Base-by-base conservation (phyloP, 2,113 vertebrate genomes). In the Pholis gunnellus region DNA sequence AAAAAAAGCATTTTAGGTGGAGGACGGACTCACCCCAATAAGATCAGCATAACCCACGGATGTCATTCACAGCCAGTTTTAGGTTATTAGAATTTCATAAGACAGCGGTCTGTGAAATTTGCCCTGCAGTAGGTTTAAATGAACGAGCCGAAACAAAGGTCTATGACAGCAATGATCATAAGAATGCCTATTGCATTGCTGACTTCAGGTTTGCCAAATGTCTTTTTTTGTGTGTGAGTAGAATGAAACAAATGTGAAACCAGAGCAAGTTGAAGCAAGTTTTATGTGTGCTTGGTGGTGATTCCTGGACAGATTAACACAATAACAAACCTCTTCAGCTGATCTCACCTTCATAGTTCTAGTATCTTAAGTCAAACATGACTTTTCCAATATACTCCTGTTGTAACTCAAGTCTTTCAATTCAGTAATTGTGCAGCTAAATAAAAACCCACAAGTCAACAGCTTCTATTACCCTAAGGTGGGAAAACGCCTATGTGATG, bases 361-460 rank as follows among this genome's bases (percentile, higher is more conserved):
- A 10, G 4, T 44, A 7, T n/a, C 6, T 44, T 13, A 40, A 20
- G 5, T 57, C 27, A n/a, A 50, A 31, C 9, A 6, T 59, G 20
- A 40, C 25, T 42, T 25, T 61, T 65, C 27, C 56, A 63, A 22
- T 52, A 74, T 59, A 46, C 2, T 27, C 64, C 11, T 69, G 56
- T 2, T 5, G 52, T 66, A 57, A n/a, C n/a, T n/a, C n/a, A 78
- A 29, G 57, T 9, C 3, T 27, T 44, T 22, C 46, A 9, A 52
- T 52, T 70, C 5, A 52, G 36, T 73, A 27, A 42, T 76, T 85
- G 25, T 65, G 75, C n/a, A 81, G 42, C 15, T 11, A 31, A 36
- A 54, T 68, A 10, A 75, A 76, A 83, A 6, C 17, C 44, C 48
- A 34, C 9, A 38, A 36, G 8, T 72, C 59, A 42, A 20, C 13